Conservation (phyloP, 2,113 vertebrate genomes). For the Delphinapterus leucas region DNA sequence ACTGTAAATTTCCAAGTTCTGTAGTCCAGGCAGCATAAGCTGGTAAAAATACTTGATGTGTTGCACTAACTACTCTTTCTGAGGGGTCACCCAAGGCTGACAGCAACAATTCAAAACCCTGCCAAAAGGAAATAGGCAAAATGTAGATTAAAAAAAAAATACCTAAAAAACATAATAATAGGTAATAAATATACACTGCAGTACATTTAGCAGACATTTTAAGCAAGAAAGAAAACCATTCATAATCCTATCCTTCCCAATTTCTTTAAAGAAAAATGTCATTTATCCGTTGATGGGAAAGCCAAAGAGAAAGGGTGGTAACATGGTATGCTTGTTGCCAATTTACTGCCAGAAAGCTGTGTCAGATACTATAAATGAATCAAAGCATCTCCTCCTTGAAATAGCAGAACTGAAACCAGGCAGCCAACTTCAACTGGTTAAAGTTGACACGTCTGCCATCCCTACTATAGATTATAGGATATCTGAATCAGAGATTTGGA, state of each 20-base stretch:
- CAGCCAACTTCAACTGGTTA: not conserved
- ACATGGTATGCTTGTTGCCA: not conserved
- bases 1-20: constrained; percentile 93
- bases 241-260: not conserved
- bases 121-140: constrained; percentile 32
- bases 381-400: not conserved
- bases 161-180: not conserved
- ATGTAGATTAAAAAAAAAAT: not conserved
- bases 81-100: constrained; percentile 95
- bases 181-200: not conserved
- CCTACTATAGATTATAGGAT: not conserved
- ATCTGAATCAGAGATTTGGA: not conserved
- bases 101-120: constrained; percentile 98
- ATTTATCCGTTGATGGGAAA: not conserved
- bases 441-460: not conserved
- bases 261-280: constrained; percentile 32
- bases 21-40: constrained; percentile 98
- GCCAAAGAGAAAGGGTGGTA: not conserved
- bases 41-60: constrained; percentile 98
- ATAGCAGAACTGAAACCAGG: not conserved
- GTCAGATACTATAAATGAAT: not conserved
- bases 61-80: constrained; percentile 94
- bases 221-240: not conserved
- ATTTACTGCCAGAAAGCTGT: not conserved
- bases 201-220: not conserved